Conservation (phyloP, 2,113 vertebrate species). For the Percina caprodes region DNA sequence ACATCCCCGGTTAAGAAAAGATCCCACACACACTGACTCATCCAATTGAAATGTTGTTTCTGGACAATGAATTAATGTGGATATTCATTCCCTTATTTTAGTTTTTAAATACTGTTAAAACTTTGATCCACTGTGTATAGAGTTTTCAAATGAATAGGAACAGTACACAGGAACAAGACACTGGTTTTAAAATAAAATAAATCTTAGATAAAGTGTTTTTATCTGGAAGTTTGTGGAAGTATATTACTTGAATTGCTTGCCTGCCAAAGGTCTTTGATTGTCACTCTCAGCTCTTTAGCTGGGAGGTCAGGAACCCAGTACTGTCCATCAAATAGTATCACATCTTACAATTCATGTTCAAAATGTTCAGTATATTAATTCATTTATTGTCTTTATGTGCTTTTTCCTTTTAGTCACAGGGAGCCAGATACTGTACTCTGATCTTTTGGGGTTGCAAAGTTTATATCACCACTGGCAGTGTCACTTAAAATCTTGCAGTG, state of each 20-base stretch:
- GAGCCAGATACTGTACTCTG: neutral
- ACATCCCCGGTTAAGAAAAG: neutral
- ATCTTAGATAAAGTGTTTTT: neutral
- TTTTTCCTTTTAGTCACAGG: neutral
- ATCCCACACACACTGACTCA: neutral
- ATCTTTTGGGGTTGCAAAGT: too few species aligned
- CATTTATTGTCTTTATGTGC: neutral
- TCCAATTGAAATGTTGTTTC: neutral
- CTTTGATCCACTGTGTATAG: neutral
- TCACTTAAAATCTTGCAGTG: neutral
- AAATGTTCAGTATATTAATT: neutral
- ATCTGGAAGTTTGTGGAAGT: neutral
- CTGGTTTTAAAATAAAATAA: neutral
- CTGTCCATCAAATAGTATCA: neutral
- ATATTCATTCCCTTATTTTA: neutral
- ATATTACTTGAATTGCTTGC: neutral
- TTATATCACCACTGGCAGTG: too few species aligned
- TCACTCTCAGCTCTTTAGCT: neutral
- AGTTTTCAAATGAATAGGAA: neutral
- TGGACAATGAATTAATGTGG: neutral
- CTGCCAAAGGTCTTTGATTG: neutral
- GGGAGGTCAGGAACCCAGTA: too few species aligned
- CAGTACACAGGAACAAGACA: neutral
- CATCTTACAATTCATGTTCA: neutral
- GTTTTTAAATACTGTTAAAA: too few species aligned